Conservation (phyloP, 2,797 vertebrate species). For the Uromys caudimaculatus region DNA sequence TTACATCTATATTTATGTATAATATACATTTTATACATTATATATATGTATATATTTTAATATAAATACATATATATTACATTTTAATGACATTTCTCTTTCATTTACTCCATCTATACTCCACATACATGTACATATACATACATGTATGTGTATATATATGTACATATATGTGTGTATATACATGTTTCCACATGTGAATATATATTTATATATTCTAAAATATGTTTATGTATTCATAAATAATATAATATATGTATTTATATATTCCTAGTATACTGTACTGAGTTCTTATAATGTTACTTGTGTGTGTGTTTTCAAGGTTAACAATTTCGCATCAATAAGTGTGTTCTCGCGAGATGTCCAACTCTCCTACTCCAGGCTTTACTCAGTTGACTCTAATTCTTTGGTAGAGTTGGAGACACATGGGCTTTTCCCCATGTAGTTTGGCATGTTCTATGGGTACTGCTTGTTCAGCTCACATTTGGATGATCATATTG, state of each 20-base stretch:
- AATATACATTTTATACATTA: too few species aligned
- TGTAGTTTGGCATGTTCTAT: not conserved
- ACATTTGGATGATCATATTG: not conserved
- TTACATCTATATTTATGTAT: not conserved
- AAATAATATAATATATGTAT: not conserved
- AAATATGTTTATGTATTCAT: not conserved
- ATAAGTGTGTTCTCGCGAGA: not conserved
- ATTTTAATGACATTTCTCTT: not conserved
- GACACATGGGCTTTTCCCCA: not conserved
- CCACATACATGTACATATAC: too few species aligned
- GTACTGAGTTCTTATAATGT: not conserved
- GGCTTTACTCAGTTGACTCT: not conserved
- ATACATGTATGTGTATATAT: not conserved
- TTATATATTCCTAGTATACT: not conserved
- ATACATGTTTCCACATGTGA: not conserved
- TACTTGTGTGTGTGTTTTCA: not conserved
- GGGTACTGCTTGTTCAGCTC: not conserved
- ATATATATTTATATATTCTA: not conserved
- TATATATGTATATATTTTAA: too few species aligned
- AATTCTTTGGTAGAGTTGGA: not conserved
- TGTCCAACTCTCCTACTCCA: not conserved
- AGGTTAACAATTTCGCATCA: not conserved
- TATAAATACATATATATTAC: too few species aligned
- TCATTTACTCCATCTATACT: not conserved
- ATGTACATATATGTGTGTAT: not conserved